Conservation (phyloP, 2,888 invertebrate species). For the Agrochola litura region DNA sequence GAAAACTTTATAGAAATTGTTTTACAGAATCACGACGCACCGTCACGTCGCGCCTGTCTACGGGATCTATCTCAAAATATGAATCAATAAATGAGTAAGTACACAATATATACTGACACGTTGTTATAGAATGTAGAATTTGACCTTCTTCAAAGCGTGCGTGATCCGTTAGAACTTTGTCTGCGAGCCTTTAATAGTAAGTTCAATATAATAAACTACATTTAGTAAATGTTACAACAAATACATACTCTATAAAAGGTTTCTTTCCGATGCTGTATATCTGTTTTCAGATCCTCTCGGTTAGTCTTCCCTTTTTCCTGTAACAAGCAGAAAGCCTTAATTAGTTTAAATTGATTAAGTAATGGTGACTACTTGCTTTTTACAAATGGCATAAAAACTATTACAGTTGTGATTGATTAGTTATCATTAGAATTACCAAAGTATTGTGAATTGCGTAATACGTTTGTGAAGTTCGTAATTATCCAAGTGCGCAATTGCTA, state of each 20-base stretch:
- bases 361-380: too few relatives aligned
- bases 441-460: not conserved
- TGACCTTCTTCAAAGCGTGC: constrained; percentile 56
- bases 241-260: constrained; percentile 86
- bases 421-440: not conserved
- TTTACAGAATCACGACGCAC: too few relatives aligned
- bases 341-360: constrained; percentile 15
- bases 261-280: constrained; percentile 89
- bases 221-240: not conserved
- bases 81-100: not conserved
- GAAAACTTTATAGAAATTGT: too few relatives aligned
- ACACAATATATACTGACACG: not conserved
- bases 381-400: not conserved
- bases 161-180: constrained; percentile 35
- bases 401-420: not conserved
- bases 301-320: constrained; percentile 87
- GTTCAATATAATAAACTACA: constrained; percentile 6
- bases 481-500: too few relatives aligned
- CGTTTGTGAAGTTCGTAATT: not conserved
- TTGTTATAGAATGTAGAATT: constrained; percentile 46
- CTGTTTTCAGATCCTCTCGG: constrained; percentile 87
- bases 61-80: not conserved
- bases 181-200: constrained; percentile 17
- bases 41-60: too few relatives aligned
- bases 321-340: constrained; percentile 75